Conservation (phyloP, 1,140 invertebrate genomes). For the Helicorthomorpha holstii region DNA sequence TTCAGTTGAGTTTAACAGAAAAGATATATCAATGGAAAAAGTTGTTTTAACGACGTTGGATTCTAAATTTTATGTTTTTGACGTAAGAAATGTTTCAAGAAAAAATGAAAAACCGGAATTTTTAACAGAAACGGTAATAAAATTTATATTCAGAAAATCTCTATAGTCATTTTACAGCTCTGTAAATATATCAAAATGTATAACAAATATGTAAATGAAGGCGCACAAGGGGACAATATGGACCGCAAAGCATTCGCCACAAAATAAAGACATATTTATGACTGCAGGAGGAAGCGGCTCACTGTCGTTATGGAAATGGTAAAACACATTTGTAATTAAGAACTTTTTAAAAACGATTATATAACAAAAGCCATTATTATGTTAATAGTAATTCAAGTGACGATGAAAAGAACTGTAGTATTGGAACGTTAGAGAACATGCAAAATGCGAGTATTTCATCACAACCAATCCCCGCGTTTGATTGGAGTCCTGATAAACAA, state of each 20-base stretch:
- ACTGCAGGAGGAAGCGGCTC: constrained; percentile 77
- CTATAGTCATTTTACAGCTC: constrained; percentile 1
- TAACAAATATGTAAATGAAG: constrained; percentile 24
- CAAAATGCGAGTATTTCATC: constrained; percentile 62
- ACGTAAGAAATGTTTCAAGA: constrained; percentile 70
- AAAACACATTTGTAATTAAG: no score
- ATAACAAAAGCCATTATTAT: constrained; percentile 19
- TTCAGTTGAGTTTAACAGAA: constrained; percentile 75
- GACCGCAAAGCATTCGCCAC: constrained; percentile 69
- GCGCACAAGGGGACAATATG: constrained; percentile 71
- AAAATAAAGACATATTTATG: constrained; percentile 86
- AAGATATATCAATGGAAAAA: constrained; percentile 92
- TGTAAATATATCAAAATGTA: not conserved
- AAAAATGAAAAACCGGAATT: constrained; percentile 42
- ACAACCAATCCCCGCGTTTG: constrained; percentile 76
- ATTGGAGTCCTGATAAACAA: constrained; percentile 80
- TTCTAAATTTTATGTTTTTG: constrained; percentile 76
- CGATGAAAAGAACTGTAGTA: constrained; percentile 45
- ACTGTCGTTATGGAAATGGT: constrained; percentile 87
- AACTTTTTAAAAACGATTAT: no score
- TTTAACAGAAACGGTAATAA: constrained; percentile 4
- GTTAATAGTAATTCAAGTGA: constrained; percentile 70
- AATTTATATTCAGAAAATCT: constrained; percentile 1
- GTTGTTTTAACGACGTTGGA: constrained; percentile 81
- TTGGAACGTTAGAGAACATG: constrained; percentile 51